Conservation (phyloP, 2,113 vertebrate species). For the Suncus etruscus region DNA sequence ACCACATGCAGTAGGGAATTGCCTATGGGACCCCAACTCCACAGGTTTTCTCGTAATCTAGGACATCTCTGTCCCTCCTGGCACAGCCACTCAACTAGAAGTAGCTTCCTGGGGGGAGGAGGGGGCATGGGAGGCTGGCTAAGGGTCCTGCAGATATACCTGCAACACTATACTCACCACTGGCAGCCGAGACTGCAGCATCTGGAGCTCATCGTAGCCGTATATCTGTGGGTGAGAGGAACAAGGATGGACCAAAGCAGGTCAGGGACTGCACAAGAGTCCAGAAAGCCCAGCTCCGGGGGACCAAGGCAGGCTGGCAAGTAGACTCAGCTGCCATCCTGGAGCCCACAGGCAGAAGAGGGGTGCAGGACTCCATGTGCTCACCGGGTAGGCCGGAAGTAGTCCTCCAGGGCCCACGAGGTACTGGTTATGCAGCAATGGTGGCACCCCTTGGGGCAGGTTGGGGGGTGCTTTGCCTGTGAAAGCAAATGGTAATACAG, state of each 20-base stretch:
- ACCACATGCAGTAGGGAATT: background rate
- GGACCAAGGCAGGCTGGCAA: background rate
- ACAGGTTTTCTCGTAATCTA: background rate
- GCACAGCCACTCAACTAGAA: background rate
- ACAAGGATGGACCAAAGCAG: conserved; percentile 67
- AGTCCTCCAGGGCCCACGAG: conserved; percentile 98
- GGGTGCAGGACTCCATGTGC: conserved; percentile 31
- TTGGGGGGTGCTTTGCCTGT: conserved; percentile 98
- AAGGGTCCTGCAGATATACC: background rate
- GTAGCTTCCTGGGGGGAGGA: background rate
- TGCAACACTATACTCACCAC: conserved; percentile 89
- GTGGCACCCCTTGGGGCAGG: conserved; percentile 95
- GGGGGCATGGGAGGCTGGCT: too few relatives aligned
- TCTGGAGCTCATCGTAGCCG: conserved; percentile 97
- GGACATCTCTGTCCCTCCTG: too few relatives aligned
- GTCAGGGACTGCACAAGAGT: background rate
- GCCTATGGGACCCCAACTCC: background rate
- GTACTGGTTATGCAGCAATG: conserved; percentile 97
- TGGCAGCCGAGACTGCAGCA: conserved; percentile 97
- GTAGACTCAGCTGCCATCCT: background rate
- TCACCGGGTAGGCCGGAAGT: conserved; percentile 98
- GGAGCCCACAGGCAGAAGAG: too few relatives aligned
- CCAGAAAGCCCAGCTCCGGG: background rate
- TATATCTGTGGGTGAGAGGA: conserved; percentile 92
- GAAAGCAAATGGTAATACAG: conserved; percentile 76